Percentiles rank a stretch among this genome's conserved stretches.
Conservation (phyloP, 2,113 vertebrate genomes). For the Holacanthus passer region DNA sequence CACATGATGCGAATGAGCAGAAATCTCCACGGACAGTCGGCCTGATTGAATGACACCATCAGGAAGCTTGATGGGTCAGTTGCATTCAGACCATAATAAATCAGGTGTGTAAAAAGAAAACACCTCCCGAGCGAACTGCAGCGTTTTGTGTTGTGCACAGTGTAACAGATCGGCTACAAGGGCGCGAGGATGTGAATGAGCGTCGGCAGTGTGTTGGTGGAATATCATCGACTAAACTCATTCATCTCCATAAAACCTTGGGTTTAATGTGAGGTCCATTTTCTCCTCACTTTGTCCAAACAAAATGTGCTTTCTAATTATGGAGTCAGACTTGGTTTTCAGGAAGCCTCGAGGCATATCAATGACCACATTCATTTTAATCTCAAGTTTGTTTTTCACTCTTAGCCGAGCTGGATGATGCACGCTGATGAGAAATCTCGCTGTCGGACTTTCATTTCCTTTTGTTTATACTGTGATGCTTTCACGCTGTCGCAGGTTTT, state of each 20-base stretch:
- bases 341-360: neutral
- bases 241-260: conserved; percentile 14
- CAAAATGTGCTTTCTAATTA: conserved; percentile 1
- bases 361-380: neutral
- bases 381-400: neutral
- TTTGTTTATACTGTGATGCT: neutral
- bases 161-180: neutral
- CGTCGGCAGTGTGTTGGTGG: neutral
- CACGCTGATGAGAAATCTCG: neutral
- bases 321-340: neutral
- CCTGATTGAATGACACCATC: neutral
- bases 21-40: neutral
- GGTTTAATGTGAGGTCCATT: neutral
- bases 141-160: neutral
- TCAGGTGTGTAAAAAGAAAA: neutral
- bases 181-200: neutral
- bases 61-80: neutral
- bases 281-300: conserved; percentile 6
- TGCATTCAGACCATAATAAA: neutral
- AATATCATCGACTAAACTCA: conserved; percentile 3
- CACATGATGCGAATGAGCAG: neutral
- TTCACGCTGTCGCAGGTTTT: neutral
- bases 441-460: neutral
- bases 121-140: neutral
- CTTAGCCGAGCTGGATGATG: neutral